A percentile compares a stretch with the other conserved stretches of the same genome.
Evolutionary conservation across 2,797 vertebrate species (phyloP).

Genomic region (Poecilia picta): DNA sequence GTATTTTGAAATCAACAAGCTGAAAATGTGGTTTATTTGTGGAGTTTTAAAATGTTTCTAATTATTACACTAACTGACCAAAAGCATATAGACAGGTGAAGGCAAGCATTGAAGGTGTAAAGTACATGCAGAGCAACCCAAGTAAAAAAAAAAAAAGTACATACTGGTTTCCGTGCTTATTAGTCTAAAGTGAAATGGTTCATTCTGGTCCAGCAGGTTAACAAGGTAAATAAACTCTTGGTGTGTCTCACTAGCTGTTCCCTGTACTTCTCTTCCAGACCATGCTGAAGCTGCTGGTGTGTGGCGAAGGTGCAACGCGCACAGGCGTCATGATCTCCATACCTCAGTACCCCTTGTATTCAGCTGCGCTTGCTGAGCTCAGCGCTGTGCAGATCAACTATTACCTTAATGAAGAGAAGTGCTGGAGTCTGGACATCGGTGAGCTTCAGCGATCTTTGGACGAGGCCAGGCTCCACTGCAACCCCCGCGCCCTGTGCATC

Average conservation of each 20-base stretch:
- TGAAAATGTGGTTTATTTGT: background rate
- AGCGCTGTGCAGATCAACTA: conserved; percentile 87
- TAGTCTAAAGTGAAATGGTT: background rate
- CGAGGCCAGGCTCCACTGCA: conserved; percentile 83
- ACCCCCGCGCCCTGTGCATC: conserved; percentile 87
- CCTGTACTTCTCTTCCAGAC: conserved; percentile 70
- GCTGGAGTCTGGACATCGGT: conserved; percentile 86
- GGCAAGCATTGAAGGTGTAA: background rate
- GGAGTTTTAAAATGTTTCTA: background rate
- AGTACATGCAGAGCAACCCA: background rate
- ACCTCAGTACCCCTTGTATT: conserved; percentile 93
- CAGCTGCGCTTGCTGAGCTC: conserved; percentile 85
- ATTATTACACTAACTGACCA: background rate
- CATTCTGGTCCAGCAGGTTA: background rate
- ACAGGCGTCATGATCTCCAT: conserved; percentile 90
- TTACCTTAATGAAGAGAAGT: conserved; percentile 87
- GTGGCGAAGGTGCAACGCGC: conserved; percentile 78
- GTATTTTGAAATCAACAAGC: background rate
- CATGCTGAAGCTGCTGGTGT: conserved; percentile 88
- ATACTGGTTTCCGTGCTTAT: background rate
- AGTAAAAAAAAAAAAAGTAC: background rate
- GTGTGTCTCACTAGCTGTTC: background rate
- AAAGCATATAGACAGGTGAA: background rate
- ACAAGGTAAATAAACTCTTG: background rate
- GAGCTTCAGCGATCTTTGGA: conserved; percentile 85